Percentiles rank a stretch among this genome's conserved stretches.
These are phyloP conservation scores for Montifringilla adamsi DNA, from an alignment of 2,113 vertebrate species.

Conservation along the genomic window DNA sequence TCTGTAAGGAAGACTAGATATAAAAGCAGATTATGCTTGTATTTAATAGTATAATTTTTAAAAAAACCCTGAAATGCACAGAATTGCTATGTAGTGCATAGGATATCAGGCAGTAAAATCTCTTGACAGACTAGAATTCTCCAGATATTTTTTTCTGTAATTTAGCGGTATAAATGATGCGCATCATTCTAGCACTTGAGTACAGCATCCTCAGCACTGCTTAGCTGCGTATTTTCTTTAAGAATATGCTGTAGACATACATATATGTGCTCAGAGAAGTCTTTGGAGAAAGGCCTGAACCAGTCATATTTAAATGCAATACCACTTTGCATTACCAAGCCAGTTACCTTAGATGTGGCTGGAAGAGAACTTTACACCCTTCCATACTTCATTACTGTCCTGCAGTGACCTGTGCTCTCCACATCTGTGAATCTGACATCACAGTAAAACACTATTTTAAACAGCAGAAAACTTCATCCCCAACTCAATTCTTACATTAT, in stretches of 20 bases:
- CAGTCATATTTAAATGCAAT: background rate
- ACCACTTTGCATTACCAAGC: background rate
- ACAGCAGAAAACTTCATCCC: background rate
- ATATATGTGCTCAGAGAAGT: background rate
- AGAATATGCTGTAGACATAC: background rate
- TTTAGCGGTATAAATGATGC: background rate
- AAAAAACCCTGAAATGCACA: background rate
- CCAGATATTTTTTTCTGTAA: background rate
- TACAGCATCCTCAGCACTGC: background rate
- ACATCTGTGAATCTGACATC: background rate
- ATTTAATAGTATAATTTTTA: background rate
- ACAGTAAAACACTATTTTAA: background rate
- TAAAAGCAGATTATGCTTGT: background rate
- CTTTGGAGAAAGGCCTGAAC: background rate
- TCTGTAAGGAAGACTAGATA: background rate
- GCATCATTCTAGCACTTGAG: background rate
- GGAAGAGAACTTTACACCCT: background rate
- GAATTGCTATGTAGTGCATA: background rate
- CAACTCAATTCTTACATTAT: background rate
- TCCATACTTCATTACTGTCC: background rate
- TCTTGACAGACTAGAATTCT: background rate
- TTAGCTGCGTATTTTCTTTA: background rate
- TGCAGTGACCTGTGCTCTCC: rapidly evolving
- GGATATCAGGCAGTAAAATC: background rate
- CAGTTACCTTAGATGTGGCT: background rate